Percentiles rank a stretch among this genome's conserved stretches.
phyloP scores from a whole-genome alignment of 2,888 invertebrate genomes.

The Caenorhabditis macrosperma region DNA sequence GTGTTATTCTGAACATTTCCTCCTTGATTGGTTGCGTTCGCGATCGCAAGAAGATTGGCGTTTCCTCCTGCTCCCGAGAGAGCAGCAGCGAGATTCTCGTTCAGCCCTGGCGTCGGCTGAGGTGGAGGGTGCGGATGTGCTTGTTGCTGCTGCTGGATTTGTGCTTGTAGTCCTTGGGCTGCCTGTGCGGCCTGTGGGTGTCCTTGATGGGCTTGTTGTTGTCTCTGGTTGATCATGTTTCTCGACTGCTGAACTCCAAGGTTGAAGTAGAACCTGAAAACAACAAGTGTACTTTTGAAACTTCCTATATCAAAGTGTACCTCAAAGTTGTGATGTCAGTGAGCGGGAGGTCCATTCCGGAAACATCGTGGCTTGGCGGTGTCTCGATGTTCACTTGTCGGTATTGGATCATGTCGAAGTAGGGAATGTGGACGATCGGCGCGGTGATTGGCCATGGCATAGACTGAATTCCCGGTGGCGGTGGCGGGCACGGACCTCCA shows the following conservation, averaged over 20 bases:
- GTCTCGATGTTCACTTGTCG: conserved; percentile 75
- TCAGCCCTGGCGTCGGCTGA: background rate
- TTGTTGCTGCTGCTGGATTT: conserved; percentile 23
- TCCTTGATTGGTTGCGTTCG: conserved; percentile 5
- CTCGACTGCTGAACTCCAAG: conserved; percentile 77
- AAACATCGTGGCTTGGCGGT: conserved; percentile 68
- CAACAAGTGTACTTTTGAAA: background rate
- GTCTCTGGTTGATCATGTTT: conserved; percentile 56
- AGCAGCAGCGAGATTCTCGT: background rate
- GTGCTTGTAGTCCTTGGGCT: background rate
- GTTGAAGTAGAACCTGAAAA: conserved; percentile 76
- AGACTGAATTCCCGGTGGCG: conserved; percentile 56
- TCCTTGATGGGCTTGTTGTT: conserved; percentile 3
- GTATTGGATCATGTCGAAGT: conserved; percentile 72
- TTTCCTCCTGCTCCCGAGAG: conserved; percentile 3
- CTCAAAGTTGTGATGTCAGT: conserved; percentile 74
- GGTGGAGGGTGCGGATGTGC: conserved; percentile 21
- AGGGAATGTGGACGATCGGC: conserved; percentile 72
- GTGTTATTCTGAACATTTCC: conserved; percentile 25
- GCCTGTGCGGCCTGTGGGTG: conserved; percentile 2
- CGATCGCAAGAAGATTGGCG: conserved; percentile 27
- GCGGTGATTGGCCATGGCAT: conserved; percentile 74
- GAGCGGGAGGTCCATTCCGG: conserved; percentile 76
- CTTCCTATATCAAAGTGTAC: conserved; percentile 8
- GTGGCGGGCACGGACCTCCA: conserved; percentile 34